phyloP scores from a whole-genome alignment of 2,113 vertebrate species.

The Bambusicola thoracicus region DNA sequence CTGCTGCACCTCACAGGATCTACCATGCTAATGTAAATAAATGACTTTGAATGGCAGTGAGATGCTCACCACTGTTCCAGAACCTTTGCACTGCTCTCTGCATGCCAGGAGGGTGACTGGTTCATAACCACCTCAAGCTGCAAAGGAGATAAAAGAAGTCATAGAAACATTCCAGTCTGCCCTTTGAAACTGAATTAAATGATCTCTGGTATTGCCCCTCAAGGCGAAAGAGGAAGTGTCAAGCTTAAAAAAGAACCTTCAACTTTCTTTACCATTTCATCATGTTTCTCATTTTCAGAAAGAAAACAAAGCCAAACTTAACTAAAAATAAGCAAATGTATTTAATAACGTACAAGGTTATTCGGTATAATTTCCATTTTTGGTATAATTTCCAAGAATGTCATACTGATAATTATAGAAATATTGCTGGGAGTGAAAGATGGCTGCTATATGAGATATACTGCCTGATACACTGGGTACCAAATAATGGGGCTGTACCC shows the following conservation, averaged over 20 bases:
- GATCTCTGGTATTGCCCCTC: not conserved
- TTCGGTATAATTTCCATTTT: not conserved
- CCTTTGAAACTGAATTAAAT: not conserved
- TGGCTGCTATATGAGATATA: not conserved
- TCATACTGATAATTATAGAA: not conserved
- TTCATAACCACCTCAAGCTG: not conserved
- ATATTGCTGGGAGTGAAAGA: not conserved
- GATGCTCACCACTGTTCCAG: not conserved
- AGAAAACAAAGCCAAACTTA: not conserved
- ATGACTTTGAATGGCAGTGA: not conserved
- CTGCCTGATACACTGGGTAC: not conserved
- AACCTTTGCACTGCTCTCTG: not conserved
- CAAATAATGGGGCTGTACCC: not conserved
- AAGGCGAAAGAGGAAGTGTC: not conserved
- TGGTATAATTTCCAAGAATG: not conserved
- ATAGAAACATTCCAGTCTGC: not conserved
- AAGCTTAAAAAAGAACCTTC: not conserved
- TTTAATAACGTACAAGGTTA: not conserved
- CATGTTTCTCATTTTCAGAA: not conserved
- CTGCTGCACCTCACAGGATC: not conserved
- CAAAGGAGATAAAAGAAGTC: not conserved
- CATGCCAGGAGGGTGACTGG: not conserved
- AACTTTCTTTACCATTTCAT: not conserved
- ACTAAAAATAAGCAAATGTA: not conserved
- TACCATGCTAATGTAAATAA: not conserved